Evolutionary conservation across 2,888 invertebrate species (phyloP).

Genomic region (Ischnus inquisitorius): DNA sequence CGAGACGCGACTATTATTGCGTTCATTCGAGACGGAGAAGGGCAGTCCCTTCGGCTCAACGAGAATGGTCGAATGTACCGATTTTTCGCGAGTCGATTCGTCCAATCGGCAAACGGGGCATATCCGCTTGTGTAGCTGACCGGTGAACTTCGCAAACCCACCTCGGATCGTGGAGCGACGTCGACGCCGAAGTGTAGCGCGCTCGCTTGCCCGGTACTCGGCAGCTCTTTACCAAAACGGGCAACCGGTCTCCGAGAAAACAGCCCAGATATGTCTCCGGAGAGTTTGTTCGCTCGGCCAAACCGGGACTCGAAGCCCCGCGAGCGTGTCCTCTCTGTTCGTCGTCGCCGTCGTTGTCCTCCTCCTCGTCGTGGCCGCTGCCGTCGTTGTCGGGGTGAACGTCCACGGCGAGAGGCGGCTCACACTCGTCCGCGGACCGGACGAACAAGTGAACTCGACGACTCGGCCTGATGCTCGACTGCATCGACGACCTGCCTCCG

Average conservation of each 20-base stretch:
- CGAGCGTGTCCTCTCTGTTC: slow-evolving; percentile 66
- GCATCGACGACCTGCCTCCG: slow-evolving; percentile 59
- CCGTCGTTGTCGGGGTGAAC: slow-evolving; percentile 77
- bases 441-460: slow-evolving; percentile 81
- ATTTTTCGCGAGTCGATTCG: slow-evolving; percentile 32
- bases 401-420: slow-evolving; percentile 74
- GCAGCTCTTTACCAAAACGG: slow-evolving; percentile 80
- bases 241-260: slow-evolving; percentile 81
- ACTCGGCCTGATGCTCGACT: slow-evolving; percentile 55
- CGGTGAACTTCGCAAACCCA: slow-evolving; percentile 23
- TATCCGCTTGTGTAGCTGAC: slow-evolving; percentile 73
- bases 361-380: slow-evolving; percentile 64
- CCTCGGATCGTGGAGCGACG: slow-evolving; percentile 14
- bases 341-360: slow-evolving; percentile 60
- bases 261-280: slow-evolving; percentile 83
- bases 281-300: slow-evolving; percentile 77
- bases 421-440: slow-evolving; percentile 74
- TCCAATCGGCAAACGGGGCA: slow-evolving; percentile 72
- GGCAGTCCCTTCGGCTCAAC: neutral
- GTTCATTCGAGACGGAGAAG: neutral
- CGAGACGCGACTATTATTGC: slow-evolving; percentile 14
- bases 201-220: neutral
- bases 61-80: slow-evolving; percentile 9
- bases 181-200: slow-evolving; percentile 6
- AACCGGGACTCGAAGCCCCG: slow-evolving; percentile 77